phyloP scores from a whole-genome alignment of 2,888 invertebrate species.

The Timema podura region DNA sequence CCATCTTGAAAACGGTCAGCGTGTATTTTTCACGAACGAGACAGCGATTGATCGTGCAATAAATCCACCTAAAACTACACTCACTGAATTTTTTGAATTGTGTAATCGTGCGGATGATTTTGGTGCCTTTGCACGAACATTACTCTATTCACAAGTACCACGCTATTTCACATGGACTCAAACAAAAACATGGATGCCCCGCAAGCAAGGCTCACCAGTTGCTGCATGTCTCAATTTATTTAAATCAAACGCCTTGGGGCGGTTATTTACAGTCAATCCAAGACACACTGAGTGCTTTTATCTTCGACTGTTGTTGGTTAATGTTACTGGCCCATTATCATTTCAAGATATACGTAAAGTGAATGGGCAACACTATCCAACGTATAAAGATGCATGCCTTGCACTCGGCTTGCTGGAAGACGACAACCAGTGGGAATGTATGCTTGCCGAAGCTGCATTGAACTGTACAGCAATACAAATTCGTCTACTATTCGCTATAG shows the following conservation, averaged over 20 bases:
- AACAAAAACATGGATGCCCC: not conserved
- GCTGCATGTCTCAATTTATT: not conserved
- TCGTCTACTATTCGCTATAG: constrained; percentile 33
- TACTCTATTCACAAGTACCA: constrained; percentile 17
- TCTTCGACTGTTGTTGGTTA: not conserved
- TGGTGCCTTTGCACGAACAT: not conserved
- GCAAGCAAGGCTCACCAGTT: constrained; percentile 4
- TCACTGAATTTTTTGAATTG: too few relatives aligned
- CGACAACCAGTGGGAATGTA: constrained; percentile 16
- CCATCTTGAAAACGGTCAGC: not conserved
- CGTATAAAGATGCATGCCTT: constrained; percentile 17
- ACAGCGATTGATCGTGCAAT: not conserved
- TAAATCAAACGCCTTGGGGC: not conserved
- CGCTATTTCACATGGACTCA: constrained; percentile 31
- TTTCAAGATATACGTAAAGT: too few relatives aligned
- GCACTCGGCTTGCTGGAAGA: constrained; percentile 17
- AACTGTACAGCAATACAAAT: constrained; percentile 35
- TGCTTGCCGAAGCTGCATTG: not conserved
- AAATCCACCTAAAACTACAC: too few relatives aligned
- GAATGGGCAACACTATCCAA: not conserved
- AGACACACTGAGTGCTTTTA: constrained; percentile 30
- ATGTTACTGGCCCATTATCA: too few relatives aligned
- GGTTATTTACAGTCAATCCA: constrained; percentile 24
- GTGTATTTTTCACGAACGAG: constrained; percentile 20
- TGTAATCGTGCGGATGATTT: too few relatives aligned